Conservation (phyloP, 2,797 vertebrate species). For the Aulostomus chinensis region DNA sequence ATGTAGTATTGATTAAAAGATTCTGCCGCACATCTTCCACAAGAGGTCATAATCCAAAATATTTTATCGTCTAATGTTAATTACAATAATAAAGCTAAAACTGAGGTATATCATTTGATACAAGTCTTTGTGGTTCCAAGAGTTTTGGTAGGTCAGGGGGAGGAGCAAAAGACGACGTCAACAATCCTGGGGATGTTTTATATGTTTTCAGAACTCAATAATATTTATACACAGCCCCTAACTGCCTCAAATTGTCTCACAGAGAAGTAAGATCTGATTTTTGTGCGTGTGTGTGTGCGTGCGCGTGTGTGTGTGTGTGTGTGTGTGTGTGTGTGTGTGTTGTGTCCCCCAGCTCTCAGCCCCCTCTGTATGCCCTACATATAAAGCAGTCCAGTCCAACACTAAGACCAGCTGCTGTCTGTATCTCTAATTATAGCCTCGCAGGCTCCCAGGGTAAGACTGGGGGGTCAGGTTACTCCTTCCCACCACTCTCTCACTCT, state of each 20-base stretch:
- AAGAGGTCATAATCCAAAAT: no score
- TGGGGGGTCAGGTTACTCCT: constrained; percentile 71
- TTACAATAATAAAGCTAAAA: no score
- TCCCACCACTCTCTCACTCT: constrained; percentile 39
- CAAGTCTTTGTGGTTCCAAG: no score
- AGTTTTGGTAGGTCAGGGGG: no score
- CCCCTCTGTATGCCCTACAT: constrained; percentile 57
- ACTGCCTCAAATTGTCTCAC: background rate
- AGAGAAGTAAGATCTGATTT: background rate
- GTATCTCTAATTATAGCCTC: constrained; percentile 72
- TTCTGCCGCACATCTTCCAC: no score
- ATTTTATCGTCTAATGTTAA: no score
- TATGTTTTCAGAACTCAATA: no score
- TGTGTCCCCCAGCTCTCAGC: constrained; percentile 12
- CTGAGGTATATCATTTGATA: no score
- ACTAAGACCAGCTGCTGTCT: constrained; percentile 70
- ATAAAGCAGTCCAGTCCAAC: constrained; percentile 51
- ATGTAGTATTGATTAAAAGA: no score
- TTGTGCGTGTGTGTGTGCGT: constrained; percentile 1
- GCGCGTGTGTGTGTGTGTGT: background rate
- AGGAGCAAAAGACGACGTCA: no score
- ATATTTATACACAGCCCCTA: no score
- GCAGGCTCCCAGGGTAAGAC: constrained; percentile 63
- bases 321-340: constrained; percentile 3
- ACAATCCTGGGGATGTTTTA: no score